Evolutionary conservation across 2,888 invertebrate genomes (phyloP).

Genomic region (Lymantria monacha): DNA sequence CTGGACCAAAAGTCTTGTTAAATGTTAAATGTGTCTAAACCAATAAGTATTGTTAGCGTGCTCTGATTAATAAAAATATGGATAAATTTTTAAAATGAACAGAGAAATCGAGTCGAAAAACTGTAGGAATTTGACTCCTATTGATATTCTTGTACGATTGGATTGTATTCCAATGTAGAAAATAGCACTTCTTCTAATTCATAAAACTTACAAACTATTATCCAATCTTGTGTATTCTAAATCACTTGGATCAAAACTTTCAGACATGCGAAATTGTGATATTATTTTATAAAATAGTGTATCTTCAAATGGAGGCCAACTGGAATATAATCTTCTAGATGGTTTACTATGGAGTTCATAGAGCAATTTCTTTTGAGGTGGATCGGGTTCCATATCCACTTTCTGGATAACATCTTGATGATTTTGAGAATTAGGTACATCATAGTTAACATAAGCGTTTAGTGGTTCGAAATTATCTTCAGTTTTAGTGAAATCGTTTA

Average conservation of each 20-base stretch:
- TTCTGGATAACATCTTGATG: neutral
- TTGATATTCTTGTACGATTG: no score
- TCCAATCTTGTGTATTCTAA: conserved; percentile 42
- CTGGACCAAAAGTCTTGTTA: no score
- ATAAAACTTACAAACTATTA: conserved; percentile 11
- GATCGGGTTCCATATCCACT: conserved; percentile 1
- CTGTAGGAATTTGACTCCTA: no score
- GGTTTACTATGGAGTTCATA: conserved; percentile 42
- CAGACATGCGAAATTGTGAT: conserved; percentile 69
- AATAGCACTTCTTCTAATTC: neutral
- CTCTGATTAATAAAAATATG: no score
- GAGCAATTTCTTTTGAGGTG: conserved; percentile 38
- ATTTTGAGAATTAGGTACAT: neutral
- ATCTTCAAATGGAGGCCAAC: conserved; percentile 73
- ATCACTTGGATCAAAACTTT: conserved; percentile 70
- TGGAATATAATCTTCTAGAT: conserved; percentile 41
- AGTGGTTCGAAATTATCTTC: conserved; percentile 31
- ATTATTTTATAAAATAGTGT: conserved; percentile 66
- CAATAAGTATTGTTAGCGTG: no score
- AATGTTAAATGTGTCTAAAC: no score
- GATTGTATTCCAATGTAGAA: no score
- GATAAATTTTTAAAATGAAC: no score
- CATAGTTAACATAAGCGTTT: conserved; percentile 21
- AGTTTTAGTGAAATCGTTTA: conserved; percentile 21
- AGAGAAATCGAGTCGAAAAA: no score